Percentiles rank a stretch among this genome's conserved stretches.
phyloP scores from a whole-genome alignment of 2,888 invertebrate genomes.

The Chrysolina americana region DNA sequence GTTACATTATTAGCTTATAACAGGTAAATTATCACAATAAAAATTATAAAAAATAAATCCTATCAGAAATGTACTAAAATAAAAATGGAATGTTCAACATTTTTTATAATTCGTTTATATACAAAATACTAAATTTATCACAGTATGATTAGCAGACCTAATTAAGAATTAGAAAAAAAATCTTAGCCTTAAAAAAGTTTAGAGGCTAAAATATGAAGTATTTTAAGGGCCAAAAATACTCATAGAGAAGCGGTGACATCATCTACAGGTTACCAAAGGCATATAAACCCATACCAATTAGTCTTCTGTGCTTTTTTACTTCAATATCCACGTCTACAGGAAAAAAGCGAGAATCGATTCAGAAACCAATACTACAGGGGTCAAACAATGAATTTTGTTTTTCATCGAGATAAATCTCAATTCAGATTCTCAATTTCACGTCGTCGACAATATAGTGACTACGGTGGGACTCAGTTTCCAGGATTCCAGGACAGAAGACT shows the following conservation, averaged over 20 bases:
- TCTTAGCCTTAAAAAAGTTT: neutral
- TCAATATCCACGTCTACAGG: too few relatives aligned
- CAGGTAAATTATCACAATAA: conserved; percentile 18
- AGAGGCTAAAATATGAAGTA: neutral
- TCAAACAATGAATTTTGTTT: too few relatives aligned
- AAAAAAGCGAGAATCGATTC: too few relatives aligned
- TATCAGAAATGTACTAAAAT: conserved; percentile 8
- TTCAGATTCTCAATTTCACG: too few relatives aligned
- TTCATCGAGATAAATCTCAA: too few relatives aligned
- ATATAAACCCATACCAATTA: too few relatives aligned
- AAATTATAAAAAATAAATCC: conserved; percentile 15
- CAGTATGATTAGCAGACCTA: conserved; percentile 41
- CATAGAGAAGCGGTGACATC: neutral
- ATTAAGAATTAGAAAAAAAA: conserved; percentile 11
- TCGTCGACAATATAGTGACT: too few relatives aligned
- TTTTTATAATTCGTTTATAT: conserved; percentile 29
- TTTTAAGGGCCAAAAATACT: neutral
- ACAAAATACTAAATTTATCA: conserved; percentile 48
- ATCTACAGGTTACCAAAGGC: neutral
- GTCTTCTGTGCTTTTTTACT: too few relatives aligned
- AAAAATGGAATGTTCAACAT: conserved; percentile 36
- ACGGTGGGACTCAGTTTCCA: too few relatives aligned
- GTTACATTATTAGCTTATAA: neutral
- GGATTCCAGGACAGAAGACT: too few relatives aligned
- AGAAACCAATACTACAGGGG: too few relatives aligned